phyloP scores from a whole-genome alignment of 2,113 vertebrate genomes.

The Prietella phreatophila region DNA sequence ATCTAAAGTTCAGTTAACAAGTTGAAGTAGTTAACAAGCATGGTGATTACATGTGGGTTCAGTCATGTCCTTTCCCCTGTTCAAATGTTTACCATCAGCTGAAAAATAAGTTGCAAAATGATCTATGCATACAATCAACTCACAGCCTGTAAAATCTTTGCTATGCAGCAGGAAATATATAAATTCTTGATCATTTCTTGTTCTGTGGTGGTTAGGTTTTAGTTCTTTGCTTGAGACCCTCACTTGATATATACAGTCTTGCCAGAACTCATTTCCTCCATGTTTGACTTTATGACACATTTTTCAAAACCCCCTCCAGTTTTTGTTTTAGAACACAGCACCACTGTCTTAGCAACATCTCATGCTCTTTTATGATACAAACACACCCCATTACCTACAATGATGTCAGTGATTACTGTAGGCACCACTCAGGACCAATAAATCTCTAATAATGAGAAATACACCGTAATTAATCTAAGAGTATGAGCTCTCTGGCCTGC shows the following conservation, averaged over 20 bases:
- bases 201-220: neutral
- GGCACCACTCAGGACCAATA: constrained; percentile 28
- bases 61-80: neutral
- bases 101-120: neutral
- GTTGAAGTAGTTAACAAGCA: neutral
- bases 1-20: neutral
- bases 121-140: neutral
- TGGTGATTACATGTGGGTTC: neutral
- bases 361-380: constrained; percentile 16
- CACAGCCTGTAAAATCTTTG: neutral
- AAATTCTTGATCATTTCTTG: neutral
- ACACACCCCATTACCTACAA: constrained; percentile 35
- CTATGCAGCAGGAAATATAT: neutral
- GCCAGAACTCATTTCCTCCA: neutral
- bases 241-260: neutral
- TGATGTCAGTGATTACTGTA: constrained; percentile 41
- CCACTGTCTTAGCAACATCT: constrained; percentile 7
- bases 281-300: neutral
- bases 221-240: neutral
- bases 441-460: constrained; percentile 32
- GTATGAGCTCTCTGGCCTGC: constrained; percentile 6
- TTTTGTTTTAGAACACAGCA: neutral
- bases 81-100: neutral
- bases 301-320: neutral
- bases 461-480: constrained; percentile 11